Base-by-base conservation (phyloP, 2,113 vertebrate species). In the Tragelaphus scriptus region DNA sequence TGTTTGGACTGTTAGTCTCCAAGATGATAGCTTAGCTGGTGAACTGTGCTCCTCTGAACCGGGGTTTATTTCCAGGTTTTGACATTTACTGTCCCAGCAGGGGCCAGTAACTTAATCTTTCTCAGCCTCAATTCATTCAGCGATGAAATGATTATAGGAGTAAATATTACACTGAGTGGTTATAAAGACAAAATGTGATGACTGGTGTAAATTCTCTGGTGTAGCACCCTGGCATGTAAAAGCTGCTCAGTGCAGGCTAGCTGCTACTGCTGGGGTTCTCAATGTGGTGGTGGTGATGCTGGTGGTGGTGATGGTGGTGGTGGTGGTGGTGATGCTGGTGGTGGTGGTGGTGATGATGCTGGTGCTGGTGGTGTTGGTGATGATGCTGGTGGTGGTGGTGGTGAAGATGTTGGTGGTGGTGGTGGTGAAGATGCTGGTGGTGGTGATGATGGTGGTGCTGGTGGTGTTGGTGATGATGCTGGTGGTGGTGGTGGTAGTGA, bases 381-480 rank as follows among this genome's bases (percentile, higher is more conserved):
- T n/a, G 40, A 40, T 40, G 4, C 40, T 40, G 63, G 6, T 14
- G 63, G 5, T 65, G 30, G 0, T 86, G 40, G 2, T 59, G 21
- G 1, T 79, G n/a, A 3, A 36, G 17, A 4, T 65, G 61, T 2
- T 14, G 61, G 2, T 63, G 28, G 4, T 86, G 63, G 4, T 65
- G 61, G 28, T 14, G 30, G 2, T 65, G 28, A 2, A 61, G 65
- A 2, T 65, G 16, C 1, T 79, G 16, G 6, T 55, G 4, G 16
- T 36, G 40, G 2, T 89, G 53, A n/a, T 40, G 40, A 1, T 82
- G 61, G 0, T 55, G 55, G 55, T 2, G 55, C 3, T 40, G 40
- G 4, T 40, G 40, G 40, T 40, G 0, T 56, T 56, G 55, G 6
- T 3, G 6, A 0, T 8, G 9, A 9, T 59, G 23, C 0, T n/a